These are phyloP conservation scores for Anthophora plumipes DNA, from an alignment of 2,888 invertebrate species.

Conservation along the genomic window DNA sequence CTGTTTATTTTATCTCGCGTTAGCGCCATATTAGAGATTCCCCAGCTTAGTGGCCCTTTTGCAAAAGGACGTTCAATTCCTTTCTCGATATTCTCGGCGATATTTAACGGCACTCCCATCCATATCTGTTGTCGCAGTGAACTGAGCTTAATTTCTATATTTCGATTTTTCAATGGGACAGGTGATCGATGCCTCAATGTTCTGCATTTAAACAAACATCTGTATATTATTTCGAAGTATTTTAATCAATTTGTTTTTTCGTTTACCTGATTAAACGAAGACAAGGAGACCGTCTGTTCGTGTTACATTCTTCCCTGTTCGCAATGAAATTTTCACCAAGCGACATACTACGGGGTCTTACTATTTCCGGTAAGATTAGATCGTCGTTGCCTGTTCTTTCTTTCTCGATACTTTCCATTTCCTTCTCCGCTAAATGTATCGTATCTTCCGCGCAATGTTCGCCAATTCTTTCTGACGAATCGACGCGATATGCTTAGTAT, in stretches of 20 bases:
- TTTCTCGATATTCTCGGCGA: slow-evolving; percentile 76
- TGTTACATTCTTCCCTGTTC: slow-evolving; percentile 58
- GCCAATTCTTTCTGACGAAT: slow-evolving; percentile 23
- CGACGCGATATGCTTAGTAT: background rate
- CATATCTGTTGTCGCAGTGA: slow-evolving; percentile 91
- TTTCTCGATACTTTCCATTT: slow-evolving; percentile 23
- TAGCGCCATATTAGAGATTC: slow-evolving; percentile 87
- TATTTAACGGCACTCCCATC: slow-evolving; percentile 87
- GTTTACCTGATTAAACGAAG: slow-evolving; percentile 75
- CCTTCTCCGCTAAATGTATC: slow-evolving; percentile 4
- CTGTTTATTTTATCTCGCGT: slow-evolving; percentile 86
- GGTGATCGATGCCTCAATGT: slow-evolving; percentile 76
- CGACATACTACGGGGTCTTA: slow-evolving; percentile 77
- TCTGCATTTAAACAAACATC: slow-evolving; percentile 56
- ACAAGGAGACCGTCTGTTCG: slow-evolving; percentile 68
- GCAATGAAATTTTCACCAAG: slow-evolving; percentile 68
- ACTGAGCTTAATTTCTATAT: slow-evolving; percentile 89
- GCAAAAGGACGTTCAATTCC: slow-evolving; percentile 58
- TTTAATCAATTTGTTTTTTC: background rate
- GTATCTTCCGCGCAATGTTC: slow-evolving; percentile 18
- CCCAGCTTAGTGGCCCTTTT: slow-evolving; percentile 88
- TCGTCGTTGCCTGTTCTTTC: slow-evolving; percentile 23
- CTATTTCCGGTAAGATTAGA: slow-evolving; percentile 73
- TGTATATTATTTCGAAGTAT: background rate
- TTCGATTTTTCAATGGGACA: slow-evolving; percentile 76